Evolutionary conservation across 2,888 invertebrate species (phyloP).

Genomic region (Volucella inflata): DNA sequence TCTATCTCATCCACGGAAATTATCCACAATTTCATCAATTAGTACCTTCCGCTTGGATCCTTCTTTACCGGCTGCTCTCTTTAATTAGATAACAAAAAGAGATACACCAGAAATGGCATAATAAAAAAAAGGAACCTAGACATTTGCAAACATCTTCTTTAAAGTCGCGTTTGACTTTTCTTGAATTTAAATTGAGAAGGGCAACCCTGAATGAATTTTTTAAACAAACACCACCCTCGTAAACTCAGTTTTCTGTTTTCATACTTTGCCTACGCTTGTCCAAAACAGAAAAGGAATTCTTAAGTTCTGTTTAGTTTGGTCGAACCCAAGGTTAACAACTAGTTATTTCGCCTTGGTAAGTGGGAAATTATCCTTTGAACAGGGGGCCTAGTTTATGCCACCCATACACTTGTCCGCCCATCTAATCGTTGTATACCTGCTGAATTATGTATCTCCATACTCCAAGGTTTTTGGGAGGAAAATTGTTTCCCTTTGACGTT

Average conservation of each 20-base stretch:
- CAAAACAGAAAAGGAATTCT: not conserved
- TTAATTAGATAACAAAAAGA: conserved; percentile 24
- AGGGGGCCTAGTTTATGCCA: conserved; percentile 1
- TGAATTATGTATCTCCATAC: conserved; percentile 35
- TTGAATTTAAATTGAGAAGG: not conserved
- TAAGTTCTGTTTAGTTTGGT: not conserved
- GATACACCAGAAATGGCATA: conserved; percentile 10
- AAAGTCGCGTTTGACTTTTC: not conserved
- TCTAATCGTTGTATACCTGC: conserved; percentile 11
- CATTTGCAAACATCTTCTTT: not conserved
- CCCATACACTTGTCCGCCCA: not conserved
- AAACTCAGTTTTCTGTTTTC: too few relatives aligned
- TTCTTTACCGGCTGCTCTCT: not conserved
- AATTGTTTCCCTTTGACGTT: conserved; percentile 55
- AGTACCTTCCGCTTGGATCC: conserved; percentile 7
- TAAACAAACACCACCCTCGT: not conserved
- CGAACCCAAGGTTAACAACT: conserved; percentile 40
- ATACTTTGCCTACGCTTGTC: too few relatives aligned
- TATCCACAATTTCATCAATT: conserved; percentile 41
- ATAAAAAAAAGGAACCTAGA: conserved; percentile 9
- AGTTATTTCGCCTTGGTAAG: conserved; percentile 50
- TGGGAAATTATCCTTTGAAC: conserved; percentile 64
- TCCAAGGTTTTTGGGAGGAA: conserved; percentile 49
- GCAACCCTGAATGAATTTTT: not conserved
- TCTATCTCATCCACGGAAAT: conserved; percentile 1